These are phyloP conservation scores for Denticeps clupeoides DNA, from an alignment of 2,797 vertebrate genomes.

Conservation along the genomic window DNA sequence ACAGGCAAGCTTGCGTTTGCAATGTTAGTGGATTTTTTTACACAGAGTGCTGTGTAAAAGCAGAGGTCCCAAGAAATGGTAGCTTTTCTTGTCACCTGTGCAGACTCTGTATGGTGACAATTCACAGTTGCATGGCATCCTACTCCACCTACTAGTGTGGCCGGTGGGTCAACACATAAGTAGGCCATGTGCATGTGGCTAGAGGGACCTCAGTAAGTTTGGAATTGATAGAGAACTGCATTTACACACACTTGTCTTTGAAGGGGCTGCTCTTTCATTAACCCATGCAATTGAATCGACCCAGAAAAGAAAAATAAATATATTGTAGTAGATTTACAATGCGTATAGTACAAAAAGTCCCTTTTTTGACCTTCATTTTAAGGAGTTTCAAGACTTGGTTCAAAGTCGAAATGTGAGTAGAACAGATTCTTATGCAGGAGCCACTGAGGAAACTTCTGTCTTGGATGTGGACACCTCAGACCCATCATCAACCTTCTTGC, in stretches of 20 bases:
- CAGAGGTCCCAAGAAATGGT: not conserved
- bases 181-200: too few relatives aligned
- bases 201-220: too few relatives aligned
- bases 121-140: not conserved
- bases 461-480: slow-evolving; percentile 74
- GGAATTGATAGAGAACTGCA: slow-evolving; percentile 5
- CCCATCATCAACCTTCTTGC: slow-evolving; percentile 71
- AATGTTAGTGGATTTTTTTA: not conserved
- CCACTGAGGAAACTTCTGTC: slow-evolving; percentile 77
- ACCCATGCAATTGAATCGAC: not conserved
- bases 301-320: not conserved
- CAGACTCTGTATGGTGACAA: not conserved
- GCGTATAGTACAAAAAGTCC: slow-evolving; percentile 40
- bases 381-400: slow-evolving; percentile 4
- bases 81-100: not conserved
- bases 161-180: too few relatives aligned
- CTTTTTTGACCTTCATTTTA: slow-evolving; percentile 16
- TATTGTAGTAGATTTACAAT: slow-evolving; percentile 23
- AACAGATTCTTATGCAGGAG: slow-evolving; percentile 64
- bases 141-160: too few relatives aligned
- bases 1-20: not conserved
- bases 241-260: slow-evolving; percentile 9
- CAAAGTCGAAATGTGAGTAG: slow-evolving; percentile 8
- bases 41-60: not conserved
- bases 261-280: too few relatives aligned